Evolutionary conservation across 2,888 invertebrate species (phyloP).

Genomic region (Drosophila atripex): DNA sequence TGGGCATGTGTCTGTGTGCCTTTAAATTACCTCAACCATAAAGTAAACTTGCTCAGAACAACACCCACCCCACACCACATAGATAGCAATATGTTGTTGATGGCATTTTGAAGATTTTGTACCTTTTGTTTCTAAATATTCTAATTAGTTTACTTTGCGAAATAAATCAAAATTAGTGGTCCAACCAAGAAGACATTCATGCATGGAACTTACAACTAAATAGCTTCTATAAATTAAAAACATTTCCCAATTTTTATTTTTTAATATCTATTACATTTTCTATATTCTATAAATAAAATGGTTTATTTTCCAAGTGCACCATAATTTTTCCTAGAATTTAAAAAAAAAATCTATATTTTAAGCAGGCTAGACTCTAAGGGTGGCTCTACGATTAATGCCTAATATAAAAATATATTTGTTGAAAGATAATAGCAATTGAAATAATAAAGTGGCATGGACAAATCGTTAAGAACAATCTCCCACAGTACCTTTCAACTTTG

Average conservation of each 20-base stretch:
- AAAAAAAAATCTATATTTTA: no score
- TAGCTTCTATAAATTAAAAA: no score
- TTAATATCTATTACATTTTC: no score
- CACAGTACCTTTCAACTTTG: background rate
- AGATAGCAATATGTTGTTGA: constrained; percentile 58
- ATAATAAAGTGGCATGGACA: background rate
- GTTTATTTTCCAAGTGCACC: no score
- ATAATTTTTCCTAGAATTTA: no score
- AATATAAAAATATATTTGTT: no score
- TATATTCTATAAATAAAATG: no score
- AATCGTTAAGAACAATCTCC: background rate
- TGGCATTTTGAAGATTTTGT: constrained; percentile 56
- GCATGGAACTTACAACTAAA: no score
- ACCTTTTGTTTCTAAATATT: constrained; percentile 41
- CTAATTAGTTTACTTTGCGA: constrained; percentile 56
- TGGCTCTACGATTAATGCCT: no score
- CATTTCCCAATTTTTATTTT: no score
- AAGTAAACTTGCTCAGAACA: constrained; percentile 53
- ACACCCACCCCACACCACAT: constrained; percentile 14
- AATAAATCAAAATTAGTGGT: background rate
- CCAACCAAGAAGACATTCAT: background rate
- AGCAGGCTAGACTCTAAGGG: no score
- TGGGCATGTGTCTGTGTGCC: constrained; percentile 53
- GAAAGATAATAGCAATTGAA: background rate
- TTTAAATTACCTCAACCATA: constrained; percentile 77